A percentile compares a stretch with the other conserved stretches of the same genome.
These are phyloP conservation scores for Stenolophus ochropezus DNA, from an alignment of 2,888 invertebrate species.

Conservation along the genomic window DNA sequence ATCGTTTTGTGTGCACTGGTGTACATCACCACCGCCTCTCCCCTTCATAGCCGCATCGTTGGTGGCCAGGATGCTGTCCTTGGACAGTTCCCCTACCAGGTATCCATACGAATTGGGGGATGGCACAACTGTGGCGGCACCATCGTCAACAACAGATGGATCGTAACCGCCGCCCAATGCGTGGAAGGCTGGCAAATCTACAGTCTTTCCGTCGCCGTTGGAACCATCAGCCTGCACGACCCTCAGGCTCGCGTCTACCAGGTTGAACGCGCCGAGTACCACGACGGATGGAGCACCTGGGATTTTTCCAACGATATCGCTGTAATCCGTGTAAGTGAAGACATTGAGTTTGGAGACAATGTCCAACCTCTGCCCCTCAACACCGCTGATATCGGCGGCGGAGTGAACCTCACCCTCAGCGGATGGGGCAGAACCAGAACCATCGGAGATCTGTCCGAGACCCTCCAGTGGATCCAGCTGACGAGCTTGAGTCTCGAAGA, in stretches of 20 bases:
- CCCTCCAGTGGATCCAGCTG: slow-evolving; percentile 75
- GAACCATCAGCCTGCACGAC: slow-evolving; percentile 71
- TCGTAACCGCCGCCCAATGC: no score
- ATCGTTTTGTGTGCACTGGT: neutral
- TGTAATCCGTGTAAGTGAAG: slow-evolving; percentile 69
- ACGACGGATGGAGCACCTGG: slow-evolving; percentile 70
- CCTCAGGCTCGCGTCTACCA: slow-evolving; percentile 72
- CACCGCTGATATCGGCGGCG: slow-evolving; percentile 68
- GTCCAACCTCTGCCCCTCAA: slow-evolving; percentile 65
- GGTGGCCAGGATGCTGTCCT: no score
- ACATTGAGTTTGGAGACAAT: slow-evolving; percentile 61
- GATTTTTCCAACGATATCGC: slow-evolving; percentile 74
- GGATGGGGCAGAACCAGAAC: slow-evolving; percentile 76
- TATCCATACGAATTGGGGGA: slow-evolving; percentile 70
- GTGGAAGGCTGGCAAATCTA: slow-evolving; percentile 70
- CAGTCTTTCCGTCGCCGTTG: slow-evolving; percentile 71
- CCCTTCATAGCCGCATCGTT: no score
- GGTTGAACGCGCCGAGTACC: slow-evolving; percentile 70
- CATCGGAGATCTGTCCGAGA: slow-evolving; percentile 75
- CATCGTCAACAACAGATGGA: slow-evolving; percentile 71
- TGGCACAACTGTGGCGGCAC: slow-evolving; percentile 73
- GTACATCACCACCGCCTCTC: no score
- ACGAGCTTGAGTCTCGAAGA: no score
- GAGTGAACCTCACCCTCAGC: slow-evolving; percentile 70
- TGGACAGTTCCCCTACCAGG: no score